Base-by-base conservation (phyloP, 2,113 vertebrate genomes). In the Guaruba guarouba region DNA sequence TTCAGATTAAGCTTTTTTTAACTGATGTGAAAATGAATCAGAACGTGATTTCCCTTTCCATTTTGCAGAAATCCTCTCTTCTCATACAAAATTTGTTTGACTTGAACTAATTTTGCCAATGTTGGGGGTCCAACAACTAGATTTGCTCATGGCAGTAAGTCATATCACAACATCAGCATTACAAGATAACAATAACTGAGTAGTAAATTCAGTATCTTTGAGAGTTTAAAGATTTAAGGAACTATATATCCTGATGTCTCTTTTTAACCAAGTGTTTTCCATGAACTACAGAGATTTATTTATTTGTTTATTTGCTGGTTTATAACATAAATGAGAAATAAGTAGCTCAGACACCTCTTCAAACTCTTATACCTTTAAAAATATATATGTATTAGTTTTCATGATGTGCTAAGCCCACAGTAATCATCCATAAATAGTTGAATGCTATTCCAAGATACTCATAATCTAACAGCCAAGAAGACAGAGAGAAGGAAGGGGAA, bases 51-150 rank as follows among this genome's bases (percentile, higher is more conserved):
- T 92, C 68, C 25, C 82, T 86, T 86, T 48, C 83, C 12, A 46
- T 86, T 95, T 93, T 69, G 27, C 54, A 81, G 68, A 92, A 88
- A 91, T 81, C 59, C 33, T 76, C 19, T 79, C 16, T 90, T 88
- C 49, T 44, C 2, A 29, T 49, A 31, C 9, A 70, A 80, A 95
- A 74, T 70, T 46, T 84, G 44, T 87, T 89, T 85, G 7, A 59
- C 39, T 82, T 90, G 57, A 76, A 82, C 74, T 86, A 22, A 41
- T 78, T 63, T 92, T 91, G 73, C 79, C 27, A 41, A 0, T 78
- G 23, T 48, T 68, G 10, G 22, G 33, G 1, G 11, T 48, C 76
- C 70, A 79, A 17, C 3, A 0, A 20, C n/a, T 63, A 5, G 27
- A 61, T 73, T 80, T 90, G 80, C 57, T 91, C 41, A 63, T 78